Evolutionary conservation across 2,797 vertebrate genomes (phyloP), one percentile per base, ranked within the genome.

Genomic region (Acipenser transmontanus): DNA sequence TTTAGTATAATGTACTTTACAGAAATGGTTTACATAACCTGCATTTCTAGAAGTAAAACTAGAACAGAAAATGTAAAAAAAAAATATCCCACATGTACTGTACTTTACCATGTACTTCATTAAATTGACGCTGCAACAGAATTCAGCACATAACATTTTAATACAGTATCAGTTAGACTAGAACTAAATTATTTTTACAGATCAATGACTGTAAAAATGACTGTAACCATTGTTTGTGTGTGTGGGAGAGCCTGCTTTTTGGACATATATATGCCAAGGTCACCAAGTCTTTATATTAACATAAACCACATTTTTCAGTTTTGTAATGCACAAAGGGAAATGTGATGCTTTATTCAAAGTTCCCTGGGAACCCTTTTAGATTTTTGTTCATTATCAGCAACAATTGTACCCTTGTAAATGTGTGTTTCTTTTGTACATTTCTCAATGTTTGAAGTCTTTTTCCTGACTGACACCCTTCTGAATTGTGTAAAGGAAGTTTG

Each of bases 271-370:
- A 77, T 83, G 78, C 78, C 83, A 78, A 84, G 80, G 71, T 81
- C 82, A 71, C 73, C 70, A 80, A 70, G 75, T 72, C 68, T 78
- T 82, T 74, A 73, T 78, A 76, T 76, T 67, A 73, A 66, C 47
- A 74, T 67, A 70, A 73, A 84, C 76, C 68, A n/a, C 12, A 72
- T 78, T 81, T 70, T 77, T 82, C 70, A 79, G 80, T 81, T 82
- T 34, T 82, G 73, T 82, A 77, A 65, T 63, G 13, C 68, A 81
- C 77, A 83, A 75, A 80, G 70, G 66, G 64, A 76, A 78, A 78
- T 68, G 17, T 13, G 70, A 82, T 66, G 73, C 78, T 83, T 84
- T 83, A 80, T 85, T 84, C 76, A 74, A 75, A 75, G 73, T 20
- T 68, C 76, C 65, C 63, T 78, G 74, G 73, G 75, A 76, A 73